Conservation (phyloP, 2,888 invertebrate genomes). For the Platycheirus albimanus region DNA sequence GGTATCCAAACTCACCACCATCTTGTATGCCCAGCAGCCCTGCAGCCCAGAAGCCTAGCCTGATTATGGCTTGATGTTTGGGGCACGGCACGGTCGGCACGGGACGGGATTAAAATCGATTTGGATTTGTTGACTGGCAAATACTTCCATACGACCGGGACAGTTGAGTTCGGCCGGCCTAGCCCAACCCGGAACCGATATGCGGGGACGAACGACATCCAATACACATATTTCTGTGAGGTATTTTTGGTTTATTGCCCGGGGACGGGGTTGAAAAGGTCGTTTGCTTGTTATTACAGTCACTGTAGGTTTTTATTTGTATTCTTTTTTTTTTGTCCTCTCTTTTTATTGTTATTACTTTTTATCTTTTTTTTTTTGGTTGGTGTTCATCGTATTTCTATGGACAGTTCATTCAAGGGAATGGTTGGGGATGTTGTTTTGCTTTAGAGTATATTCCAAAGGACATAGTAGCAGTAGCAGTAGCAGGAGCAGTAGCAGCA, state of each 20-base stretch:
- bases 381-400: slow-evolving; percentile 58
- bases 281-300: slow-evolving; percentile 63
- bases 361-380: slow-evolving; percentile 48
- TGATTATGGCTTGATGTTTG: slow-evolving; percentile 32
- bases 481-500: neutral
- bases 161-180: neutral
- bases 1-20: neutral
- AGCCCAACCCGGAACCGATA: neutral
- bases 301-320: slow-evolving; percentile 61
- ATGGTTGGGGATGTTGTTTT: neutral
- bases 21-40: slow-evolving; percentile 46
- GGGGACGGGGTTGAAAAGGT: slow-evolving; percentile 25
- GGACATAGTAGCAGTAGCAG: neutral
- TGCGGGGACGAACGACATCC: slow-evolving; percentile 20
- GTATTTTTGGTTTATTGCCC: slow-evolving; percentile 62
- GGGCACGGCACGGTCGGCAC: too few relatives aligned
- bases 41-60: too few relatives aligned
- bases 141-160: slow-evolving; percentile 28
- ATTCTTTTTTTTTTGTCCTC: slow-evolving; percentile 2
- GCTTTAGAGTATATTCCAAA: neutral
- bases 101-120: slow-evolving; percentile 60
- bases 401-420: slow-evolving; percentile 3
- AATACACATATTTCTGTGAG: slow-evolving; percentile 45
- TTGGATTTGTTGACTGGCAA: slow-evolving; percentile 69
- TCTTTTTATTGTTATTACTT: slow-evolving; percentile 62